Conservation (phyloP, 2,113 vertebrate species). For the Anas platyrhynchos region DNA sequence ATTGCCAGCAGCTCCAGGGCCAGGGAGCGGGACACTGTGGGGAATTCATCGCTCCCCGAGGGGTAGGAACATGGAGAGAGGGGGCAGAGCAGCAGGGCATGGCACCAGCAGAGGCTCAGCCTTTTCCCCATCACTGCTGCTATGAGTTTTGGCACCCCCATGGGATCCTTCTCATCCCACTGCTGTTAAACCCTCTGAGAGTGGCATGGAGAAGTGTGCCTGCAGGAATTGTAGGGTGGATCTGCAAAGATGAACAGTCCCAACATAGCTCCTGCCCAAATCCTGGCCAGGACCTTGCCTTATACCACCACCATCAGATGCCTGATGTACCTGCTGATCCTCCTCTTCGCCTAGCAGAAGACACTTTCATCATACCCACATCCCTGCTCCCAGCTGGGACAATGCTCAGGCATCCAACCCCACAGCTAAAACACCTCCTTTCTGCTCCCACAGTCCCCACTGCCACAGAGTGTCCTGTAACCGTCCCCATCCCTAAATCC, state of each 20-base stretch:
- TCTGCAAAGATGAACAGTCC: neutral
- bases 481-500: neutral
- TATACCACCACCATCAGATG: neutral
- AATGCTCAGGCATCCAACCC: rapidly evolving
- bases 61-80: neutral
- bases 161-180: neutral
- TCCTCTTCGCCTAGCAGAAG: neutral
- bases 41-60: constrained; percentile 24
- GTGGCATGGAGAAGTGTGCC: rapidly evolving
- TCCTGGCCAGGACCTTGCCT: neutral
- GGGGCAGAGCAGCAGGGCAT: neutral
- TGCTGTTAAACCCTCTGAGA: neutral
- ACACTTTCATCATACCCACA: neutral
- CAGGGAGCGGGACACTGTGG: neutral
- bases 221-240: rapidly evolving
- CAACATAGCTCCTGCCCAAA: neutral
- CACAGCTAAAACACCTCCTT: neutral
- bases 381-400: neutral
- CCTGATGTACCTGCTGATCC: rapidly evolving
- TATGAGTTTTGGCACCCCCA: neutral
- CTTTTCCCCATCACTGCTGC: neutral
- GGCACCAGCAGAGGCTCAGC: neutral
- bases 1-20: constrained; percentile 30
- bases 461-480: neutral
- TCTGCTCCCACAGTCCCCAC: neutral